Conservation (phyloP, 2,113 vertebrate genomes). For the Phoenicopterus ruber region DNA sequence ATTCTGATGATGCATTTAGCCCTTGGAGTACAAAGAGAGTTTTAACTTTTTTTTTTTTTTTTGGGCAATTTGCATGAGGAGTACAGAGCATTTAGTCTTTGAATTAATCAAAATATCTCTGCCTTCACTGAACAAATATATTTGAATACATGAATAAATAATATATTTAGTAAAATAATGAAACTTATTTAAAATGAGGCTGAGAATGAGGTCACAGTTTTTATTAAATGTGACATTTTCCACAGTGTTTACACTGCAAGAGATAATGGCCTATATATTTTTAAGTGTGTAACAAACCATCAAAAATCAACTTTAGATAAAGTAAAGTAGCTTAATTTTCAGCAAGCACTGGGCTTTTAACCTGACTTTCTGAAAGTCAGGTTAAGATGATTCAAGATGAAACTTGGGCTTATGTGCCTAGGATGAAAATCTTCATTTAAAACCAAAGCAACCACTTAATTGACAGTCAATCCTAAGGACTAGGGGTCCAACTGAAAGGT, state of each 20-base stretch:
- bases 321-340: slow-evolving; percentile 25
- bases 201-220: slow-evolving; percentile 26
- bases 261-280: slow-evolving; percentile 36
- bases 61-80: slow-evolving; percentile 27
- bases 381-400: not conserved
- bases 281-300: slow-evolving; percentile 20
- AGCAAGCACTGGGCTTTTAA: not conserved
- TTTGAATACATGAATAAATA: slow-evolving; percentile 52
- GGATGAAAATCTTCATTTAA: slow-evolving; percentile 25
- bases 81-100: slow-evolving; percentile 32
- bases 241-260: slow-evolving; percentile 28
- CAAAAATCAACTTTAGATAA: slow-evolving; percentile 4
- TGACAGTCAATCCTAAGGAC: not conserved
- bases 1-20: slow-evolving; percentile 34
- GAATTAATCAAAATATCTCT: slow-evolving; percentile 56
- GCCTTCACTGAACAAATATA: slow-evolving; percentile 33
- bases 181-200: slow-evolving; percentile 25
- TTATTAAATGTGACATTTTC: slow-evolving; percentile 55
- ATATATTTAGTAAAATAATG: slow-evolving; percentile 45
- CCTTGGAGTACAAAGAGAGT: not conserved
- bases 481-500: not conserved
- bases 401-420: not conserved
- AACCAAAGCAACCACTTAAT: slow-evolving; percentile 1
- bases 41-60: not conserved
- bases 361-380: not conserved